These are phyloP conservation scores for Hylaea fasciaria DNA, from an alignment of 2,888 invertebrate genomes.

Conservation along the genomic window DNA sequence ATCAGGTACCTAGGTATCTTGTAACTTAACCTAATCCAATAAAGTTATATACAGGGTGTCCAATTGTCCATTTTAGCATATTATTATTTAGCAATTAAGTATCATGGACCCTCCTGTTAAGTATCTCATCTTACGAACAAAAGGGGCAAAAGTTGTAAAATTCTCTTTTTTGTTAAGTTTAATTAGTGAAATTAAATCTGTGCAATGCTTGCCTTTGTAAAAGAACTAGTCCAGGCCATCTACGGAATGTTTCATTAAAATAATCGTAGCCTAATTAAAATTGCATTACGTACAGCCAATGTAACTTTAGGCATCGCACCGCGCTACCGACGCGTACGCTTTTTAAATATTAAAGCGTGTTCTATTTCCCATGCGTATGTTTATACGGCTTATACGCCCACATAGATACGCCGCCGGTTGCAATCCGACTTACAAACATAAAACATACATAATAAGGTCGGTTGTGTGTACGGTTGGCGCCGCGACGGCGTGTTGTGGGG, in stretches of 20 bases:
- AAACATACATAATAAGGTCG: constrained; percentile 68
- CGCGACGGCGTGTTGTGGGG: constrained; percentile 82
- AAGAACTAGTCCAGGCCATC: not conserved
- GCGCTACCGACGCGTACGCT: constrained; percentile 46
- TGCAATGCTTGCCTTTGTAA: too few relatives aligned
- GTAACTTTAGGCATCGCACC: constrained; percentile 12
- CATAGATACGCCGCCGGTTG: constrained; percentile 49
- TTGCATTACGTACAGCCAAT: constrained; percentile 15
- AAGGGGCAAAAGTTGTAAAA: too few relatives aligned
- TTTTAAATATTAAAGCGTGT: constrained; percentile 73
- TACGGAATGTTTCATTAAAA: constrained; percentile 12
- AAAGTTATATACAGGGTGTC: too few relatives aligned
- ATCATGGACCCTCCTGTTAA: too few relatives aligned
- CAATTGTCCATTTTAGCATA: too few relatives aligned
- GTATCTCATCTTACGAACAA: too few relatives aligned
- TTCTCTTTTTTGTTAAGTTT: too few relatives aligned
- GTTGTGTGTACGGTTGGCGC: constrained; percentile 71
- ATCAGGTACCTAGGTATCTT: too few relatives aligned
- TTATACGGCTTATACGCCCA: constrained; percentile 38
- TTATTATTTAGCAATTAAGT: too few relatives aligned
- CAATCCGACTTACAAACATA: constrained; percentile 71
- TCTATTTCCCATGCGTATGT: constrained; percentile 60
- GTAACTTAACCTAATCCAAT: too few relatives aligned
- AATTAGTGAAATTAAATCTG: too few relatives aligned
- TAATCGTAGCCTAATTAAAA: constrained; percentile 15